These are phyloP conservation scores for Pseudomugil tenellus DNA, from an alignment of 2,797 vertebrate genomes.

Conservation along the genomic window DNA sequence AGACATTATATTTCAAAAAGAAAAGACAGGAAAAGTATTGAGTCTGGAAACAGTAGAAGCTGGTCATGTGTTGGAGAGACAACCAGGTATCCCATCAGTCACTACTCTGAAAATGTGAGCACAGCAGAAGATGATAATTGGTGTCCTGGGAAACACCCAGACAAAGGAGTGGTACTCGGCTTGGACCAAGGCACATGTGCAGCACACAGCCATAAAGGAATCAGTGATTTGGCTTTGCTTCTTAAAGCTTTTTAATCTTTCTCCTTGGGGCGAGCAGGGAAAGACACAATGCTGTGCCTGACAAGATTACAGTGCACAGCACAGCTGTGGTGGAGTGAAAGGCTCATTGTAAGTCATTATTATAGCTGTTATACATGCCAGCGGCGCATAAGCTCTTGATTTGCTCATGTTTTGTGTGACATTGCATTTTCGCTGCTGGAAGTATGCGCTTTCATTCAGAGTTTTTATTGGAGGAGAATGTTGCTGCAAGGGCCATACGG, in stretches of 20 bases:
- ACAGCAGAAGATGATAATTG: conserved; percentile 28
- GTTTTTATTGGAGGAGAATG: conserved; percentile 58
- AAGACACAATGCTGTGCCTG: conserved; percentile 68
- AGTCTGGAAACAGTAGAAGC: conserved; percentile 2
- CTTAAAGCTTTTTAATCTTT: conserved; percentile 70
- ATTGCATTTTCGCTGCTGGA: conserved; percentile 59
- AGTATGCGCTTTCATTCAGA: conserved; percentile 59
- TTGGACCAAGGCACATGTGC: conserved; percentile 26
- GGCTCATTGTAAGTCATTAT: conserved; percentile 74
- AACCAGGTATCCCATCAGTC: conserved; percentile 24
- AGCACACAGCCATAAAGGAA: conserved; percentile 48
- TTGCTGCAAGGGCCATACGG: conserved; percentile 36
- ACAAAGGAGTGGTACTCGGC: conserved; percentile 26
- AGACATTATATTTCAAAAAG: conserved; percentile 21
- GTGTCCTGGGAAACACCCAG: conserved; percentile 29
- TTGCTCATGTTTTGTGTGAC: conserved; percentile 65
- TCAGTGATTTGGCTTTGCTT: conserved; percentile 60
- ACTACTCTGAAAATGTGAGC: conserved; percentile 21
- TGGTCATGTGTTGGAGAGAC: conserved; percentile 11
- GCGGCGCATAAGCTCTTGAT: conserved; percentile 71
- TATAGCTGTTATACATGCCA: conserved; percentile 71
- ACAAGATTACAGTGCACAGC: conserved; percentile 69
- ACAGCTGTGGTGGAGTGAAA: conserved; percentile 66
- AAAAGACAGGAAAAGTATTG: not conserved
- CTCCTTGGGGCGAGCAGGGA: conserved; percentile 63